A percentile compares a stretch with the other conserved stretches of the same genome.
phyloP scores from a whole-genome alignment of 2,113 vertebrate species.

The Mandrillus leucophaeus region DNA sequence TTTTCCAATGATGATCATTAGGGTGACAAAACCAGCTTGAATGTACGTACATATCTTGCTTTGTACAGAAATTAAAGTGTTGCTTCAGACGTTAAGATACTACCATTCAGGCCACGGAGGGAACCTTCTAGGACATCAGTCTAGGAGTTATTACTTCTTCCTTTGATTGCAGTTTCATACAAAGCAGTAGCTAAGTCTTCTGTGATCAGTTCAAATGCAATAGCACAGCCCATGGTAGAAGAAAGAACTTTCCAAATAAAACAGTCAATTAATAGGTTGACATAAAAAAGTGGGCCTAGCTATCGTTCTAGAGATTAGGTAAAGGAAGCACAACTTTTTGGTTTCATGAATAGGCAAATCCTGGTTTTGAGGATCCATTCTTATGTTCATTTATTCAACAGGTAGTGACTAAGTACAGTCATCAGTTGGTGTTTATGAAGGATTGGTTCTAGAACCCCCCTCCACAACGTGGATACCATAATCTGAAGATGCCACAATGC shows the following conservation, averaged over 20 bases:
- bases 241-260: neutral
- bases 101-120: slow-evolving; percentile 49
- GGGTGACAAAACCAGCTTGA: slow-evolving; percentile 57
- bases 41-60: slow-evolving; percentile 66
- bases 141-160: slow-evolving; percentile 59
- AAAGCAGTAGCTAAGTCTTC: slow-evolving; percentile 31
- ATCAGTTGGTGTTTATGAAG: neutral
- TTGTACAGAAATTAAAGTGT: slow-evolving; percentile 63
- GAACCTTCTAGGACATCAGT: slow-evolving; percentile 63
- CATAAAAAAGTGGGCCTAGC: neutral
- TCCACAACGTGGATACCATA: neutral
- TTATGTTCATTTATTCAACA: neutral
- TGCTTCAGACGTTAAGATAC: slow-evolving; percentile 63
- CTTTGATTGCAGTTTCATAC: slow-evolving; percentile 70
- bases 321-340: neutral
- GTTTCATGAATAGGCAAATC: neutral
- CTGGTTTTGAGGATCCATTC: neutral
- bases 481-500: neutral
- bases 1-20: slow-evolving; percentile 80
- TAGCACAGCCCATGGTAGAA: neutral
- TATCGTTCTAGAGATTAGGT: neutral
- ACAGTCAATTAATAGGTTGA: neutral
- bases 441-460: neutral
- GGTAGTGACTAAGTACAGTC: neutral
- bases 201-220: slow-evolving; percentile 10